Base-by-base conservation (phyloP, 2,113 vertebrate species). In the Odocoileus virginianus region DNA sequence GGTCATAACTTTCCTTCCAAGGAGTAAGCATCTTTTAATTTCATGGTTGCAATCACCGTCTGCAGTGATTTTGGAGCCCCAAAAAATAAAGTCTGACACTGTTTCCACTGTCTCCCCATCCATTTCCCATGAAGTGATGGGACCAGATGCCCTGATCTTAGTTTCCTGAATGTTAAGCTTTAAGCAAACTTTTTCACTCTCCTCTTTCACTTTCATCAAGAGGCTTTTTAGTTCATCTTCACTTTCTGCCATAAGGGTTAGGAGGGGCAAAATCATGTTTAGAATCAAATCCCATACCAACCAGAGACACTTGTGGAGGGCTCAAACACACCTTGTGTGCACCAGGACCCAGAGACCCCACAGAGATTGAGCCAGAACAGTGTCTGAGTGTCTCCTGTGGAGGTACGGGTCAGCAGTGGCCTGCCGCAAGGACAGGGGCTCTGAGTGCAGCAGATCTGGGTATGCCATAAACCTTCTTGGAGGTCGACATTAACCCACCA, bases 221-320 rank as follows among this genome's bases (percentile, higher is more conserved):
- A 50, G 47, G 47, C 47, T 50, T 50, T 50, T 50, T 50, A 50
- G 12, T 50, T 50, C 47, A 50, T 50, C 47, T 13, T 50, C 47
- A 50, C 47, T 50, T 50, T 50, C 47, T 50, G 47, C 47, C 12
- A 50, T 50, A 50, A 50, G 47, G 47, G 47, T 50, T 50, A 71
- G 19, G 19, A 71, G 17, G 19, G 9, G 64, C 9, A 36, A 36
- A 71, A 71, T 11, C 0, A 0, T 5, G 0, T 71, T 36, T 21
- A 36, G 9, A 71, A 71, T 71, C 64, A 71, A 36, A 71, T 23
- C 5, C 1, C 64, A 36, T 71, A 71, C n/a, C 19, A 54, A 71
- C n/a, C 64, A 71, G 19, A 71, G 67, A 71, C 0, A 2, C 19
- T 6, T 23, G n/a, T 23, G n/a, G n/a, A 74, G 67, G 67, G 19